These are phyloP conservation scores for Knipowitschia caucasica DNA, from an alignment of 2,797 vertebrate genomes.

Conservation along the genomic window DNA sequence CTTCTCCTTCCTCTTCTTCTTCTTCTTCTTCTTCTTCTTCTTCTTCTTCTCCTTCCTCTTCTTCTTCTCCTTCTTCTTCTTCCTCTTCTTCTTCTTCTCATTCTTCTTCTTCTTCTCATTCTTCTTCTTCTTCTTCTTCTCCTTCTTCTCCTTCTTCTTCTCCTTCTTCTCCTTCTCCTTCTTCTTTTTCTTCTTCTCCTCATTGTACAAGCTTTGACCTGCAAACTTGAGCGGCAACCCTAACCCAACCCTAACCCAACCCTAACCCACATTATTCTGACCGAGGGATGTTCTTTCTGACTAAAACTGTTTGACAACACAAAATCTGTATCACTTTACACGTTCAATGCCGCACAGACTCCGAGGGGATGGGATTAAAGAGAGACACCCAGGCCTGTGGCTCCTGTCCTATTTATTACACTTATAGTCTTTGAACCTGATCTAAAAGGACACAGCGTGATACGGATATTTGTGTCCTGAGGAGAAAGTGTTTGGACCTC, in stretches of 20 bases:
- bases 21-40: too few relatives aligned
- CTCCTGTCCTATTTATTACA: slow-evolving; percentile 16
- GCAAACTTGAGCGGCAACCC: slow-evolving; percentile 15
- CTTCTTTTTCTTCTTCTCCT: too few relatives aligned
- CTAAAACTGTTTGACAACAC: slow-evolving; percentile 6
- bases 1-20: too few relatives aligned
- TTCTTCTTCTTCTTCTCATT: too few relatives aligned
- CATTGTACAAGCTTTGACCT: slow-evolving; percentile 1
- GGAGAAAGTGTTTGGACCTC: slow-evolving; percentile 16
- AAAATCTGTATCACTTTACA: slow-evolving; percentile 26
- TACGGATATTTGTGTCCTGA: slow-evolving; percentile 33
- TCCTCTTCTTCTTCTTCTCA: too few relatives aligned
- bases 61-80: too few relatives aligned
- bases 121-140: too few relatives aligned
- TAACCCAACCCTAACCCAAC: too few relatives aligned
- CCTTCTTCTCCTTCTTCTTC: too few relatives aligned
- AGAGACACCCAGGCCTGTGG: slow-evolving; percentile 39
- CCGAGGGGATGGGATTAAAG: slow-evolving; percentile 24
- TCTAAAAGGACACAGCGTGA: slow-evolving; percentile 8
- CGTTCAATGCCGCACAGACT: slow-evolving; percentile 10
- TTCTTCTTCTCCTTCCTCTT: too few relatives aligned
- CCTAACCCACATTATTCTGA: slow-evolving; percentile 26
- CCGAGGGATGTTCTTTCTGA: slow-evolving; percentile 11
- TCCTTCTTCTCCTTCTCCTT: too few relatives aligned
- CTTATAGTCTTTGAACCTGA: slow-evolving; percentile 10